These are phyloP conservation scores for Cephus runcator DNA, from an alignment of 2,888 invertebrate genomes.

Conservation along the genomic window DNA sequence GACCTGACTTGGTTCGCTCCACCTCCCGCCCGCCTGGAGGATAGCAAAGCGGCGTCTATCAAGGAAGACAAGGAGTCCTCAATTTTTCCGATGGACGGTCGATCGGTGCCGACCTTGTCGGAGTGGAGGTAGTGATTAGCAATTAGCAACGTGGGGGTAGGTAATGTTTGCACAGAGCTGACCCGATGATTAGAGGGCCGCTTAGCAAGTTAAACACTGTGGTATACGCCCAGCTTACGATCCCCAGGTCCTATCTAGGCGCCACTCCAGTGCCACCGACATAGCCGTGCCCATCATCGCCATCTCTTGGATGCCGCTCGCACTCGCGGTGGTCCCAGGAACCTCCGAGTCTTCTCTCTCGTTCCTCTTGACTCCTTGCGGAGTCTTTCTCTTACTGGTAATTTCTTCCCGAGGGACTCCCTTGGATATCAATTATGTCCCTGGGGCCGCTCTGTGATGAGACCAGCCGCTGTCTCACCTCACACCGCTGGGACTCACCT, in stretches of 20 bases:
- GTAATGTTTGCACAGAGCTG: conserved; percentile 44
- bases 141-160: conserved; percentile 40
- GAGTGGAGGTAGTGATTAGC: conserved; percentile 43
- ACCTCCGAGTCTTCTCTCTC: background rate
- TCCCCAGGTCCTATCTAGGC: background rate
- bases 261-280: background rate
- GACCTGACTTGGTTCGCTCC: background rate
- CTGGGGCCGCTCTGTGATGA: conserved; percentile 28
- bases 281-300: background rate
- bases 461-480: background rate
- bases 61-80: background rate
- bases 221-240: background rate
- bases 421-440: conserved; percentile 52
- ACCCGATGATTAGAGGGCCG: conserved; percentile 40
- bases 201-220: conserved; percentile 18
- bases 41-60: background rate
- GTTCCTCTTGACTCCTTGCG: conserved; percentile 25
- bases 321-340: conserved; percentile 45
- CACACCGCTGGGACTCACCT: conserved; percentile 38
- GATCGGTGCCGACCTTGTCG: conserved; percentile 12
- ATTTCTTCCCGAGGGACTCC: conserved; percentile 34
- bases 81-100: background rate
- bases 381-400: conserved; percentile 22
- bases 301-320: conserved; percentile 30
- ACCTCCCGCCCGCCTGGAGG: background rate